Base-by-base conservation (phyloP, 2,797 vertebrate genomes). In the Odontamblyopus lacepedii region DNA sequence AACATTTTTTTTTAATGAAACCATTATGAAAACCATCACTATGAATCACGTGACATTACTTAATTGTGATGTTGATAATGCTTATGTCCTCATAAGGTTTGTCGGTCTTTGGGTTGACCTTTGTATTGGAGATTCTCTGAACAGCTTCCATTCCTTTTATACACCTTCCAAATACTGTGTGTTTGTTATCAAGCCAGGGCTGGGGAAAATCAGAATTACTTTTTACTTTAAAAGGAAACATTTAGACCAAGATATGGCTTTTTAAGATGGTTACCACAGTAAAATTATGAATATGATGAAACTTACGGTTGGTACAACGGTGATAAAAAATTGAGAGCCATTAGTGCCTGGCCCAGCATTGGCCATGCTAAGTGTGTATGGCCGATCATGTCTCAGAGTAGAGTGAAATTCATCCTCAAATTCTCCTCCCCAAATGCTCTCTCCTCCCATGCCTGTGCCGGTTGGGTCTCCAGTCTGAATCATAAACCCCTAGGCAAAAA, bases 101-200 rank as follows among this genome's bases (percentile, higher is more conserved):
- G 91, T 99, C 98, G 0, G 98, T 99, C 91, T 99, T 99, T 73
- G 98, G 98, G 87, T 99, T 98, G 27, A 98, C 95, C 91, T 99
- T 99, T 35, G 95, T 88, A 4, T 99, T 99, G 79, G 97, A 98
- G 90, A 99, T 98, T 92, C 97, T 96, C 85, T 99, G 98, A 59
- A 99, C 97, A 0, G 96, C 97, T 92, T 99, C 98, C 98, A 99
- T 99, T 78, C 98, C 98, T 91, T 99, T 99, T 0, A 93, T 94
- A 67, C 96, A 97, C 48, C 98, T 85, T 81, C 98, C 98, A 76
- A 99, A 99, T 29, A 99, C 98, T 0, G 97, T 99, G 91, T 99
- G 98, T 85, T 99, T 99, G 93, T 98, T 99, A 88, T 99, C 98
- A 0, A 99, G 95, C 98, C 98, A 99, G 0, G 98, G 98, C 98